Conservation (phyloP, 2,113 vertebrate species). For the Eulemur rufifrons region DNA sequence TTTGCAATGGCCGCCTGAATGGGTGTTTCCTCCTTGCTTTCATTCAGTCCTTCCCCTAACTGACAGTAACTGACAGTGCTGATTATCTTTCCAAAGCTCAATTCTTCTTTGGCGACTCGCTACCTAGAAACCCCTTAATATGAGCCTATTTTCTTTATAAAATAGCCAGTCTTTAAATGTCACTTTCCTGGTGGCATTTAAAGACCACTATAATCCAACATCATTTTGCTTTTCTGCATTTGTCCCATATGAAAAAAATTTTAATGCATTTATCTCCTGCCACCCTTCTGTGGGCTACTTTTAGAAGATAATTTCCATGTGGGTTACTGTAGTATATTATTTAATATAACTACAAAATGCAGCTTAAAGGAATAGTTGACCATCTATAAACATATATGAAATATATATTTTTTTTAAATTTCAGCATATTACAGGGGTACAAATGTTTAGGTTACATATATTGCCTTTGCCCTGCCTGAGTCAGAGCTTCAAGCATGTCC, state of each 20-base stretch:
- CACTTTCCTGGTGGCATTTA: neutral
- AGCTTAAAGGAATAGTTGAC: neutral
- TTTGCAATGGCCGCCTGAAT: neutral
- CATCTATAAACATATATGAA: neutral
- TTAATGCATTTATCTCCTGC: neutral
- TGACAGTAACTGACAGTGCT: fast-evolving
- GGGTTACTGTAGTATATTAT: slow-evolving; percentile 1
- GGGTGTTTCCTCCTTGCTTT: neutral
- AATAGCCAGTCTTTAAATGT: neutral
- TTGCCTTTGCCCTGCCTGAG: no score
- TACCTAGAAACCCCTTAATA: neutral
- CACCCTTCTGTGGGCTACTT: neutral
- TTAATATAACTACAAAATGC: neutral
- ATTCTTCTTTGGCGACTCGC: neutral
- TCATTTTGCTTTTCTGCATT: neutral
- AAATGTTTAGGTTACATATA: no score
- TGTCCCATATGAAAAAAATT: neutral
- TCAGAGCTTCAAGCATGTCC: no score
- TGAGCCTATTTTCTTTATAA: neutral
- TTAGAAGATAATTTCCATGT: neutral
- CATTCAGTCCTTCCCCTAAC: neutral
- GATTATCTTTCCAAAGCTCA: neutral
- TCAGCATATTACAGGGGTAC: neutral
- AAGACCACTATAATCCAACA: neutral
- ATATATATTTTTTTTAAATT: neutral